Base-by-base conservation (phyloP, 2,113 vertebrate genomes). In the Mustelus asterias region DNA sequence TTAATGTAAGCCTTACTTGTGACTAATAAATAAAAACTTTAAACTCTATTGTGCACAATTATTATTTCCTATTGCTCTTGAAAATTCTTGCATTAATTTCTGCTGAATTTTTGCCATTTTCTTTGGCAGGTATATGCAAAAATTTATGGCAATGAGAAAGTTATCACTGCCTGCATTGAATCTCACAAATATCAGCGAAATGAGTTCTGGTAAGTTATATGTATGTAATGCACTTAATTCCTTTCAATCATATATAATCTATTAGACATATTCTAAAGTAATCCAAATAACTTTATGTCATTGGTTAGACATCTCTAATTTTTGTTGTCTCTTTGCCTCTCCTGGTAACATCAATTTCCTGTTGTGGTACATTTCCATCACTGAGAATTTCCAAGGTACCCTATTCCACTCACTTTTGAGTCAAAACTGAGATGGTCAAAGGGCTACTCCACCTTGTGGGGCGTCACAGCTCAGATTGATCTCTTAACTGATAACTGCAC, bases 101-200 rank as follows among this genome's bases (percentile, higher is more conserved):
- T 72, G 69, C 14, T 54, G 44, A 41, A 22, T 67, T 22, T 13
- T 7, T 60, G 3, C 16, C 67, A 37, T 54, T 95, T 33, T 48
- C 14, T 72, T 70, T 48, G 69, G 48, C 69, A 95, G 94, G 69
- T 95, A 33, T 95, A 95, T 18, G 69, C 67, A 1, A 72, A 72
- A 44, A 72, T 5, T 0, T 95, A 29, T 16, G 37, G 69, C 18
- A 37, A 70, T 0, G 22, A 72, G 26, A 48, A 95, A 72, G 41
- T 54, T 16, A 95, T 95, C 69, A 95, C 44, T 72, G 94, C 94
- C 65, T 95, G 94, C 67, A 95, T 95, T 48, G 94, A 95, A 95
- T 95, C 67, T 48, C 94, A 95, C 70, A 95, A 95, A n/a, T 95
- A 72, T 95, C 67, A 95, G 29, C 69, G 41, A 48, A 72, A 95